A percentile compares a stretch with the other conserved stretches of the same genome.
These are phyloP conservation scores for Drosophila tsacasi DNA, from an alignment of 1,140 invertebrate species.

Conservation along the genomic window DNA sequence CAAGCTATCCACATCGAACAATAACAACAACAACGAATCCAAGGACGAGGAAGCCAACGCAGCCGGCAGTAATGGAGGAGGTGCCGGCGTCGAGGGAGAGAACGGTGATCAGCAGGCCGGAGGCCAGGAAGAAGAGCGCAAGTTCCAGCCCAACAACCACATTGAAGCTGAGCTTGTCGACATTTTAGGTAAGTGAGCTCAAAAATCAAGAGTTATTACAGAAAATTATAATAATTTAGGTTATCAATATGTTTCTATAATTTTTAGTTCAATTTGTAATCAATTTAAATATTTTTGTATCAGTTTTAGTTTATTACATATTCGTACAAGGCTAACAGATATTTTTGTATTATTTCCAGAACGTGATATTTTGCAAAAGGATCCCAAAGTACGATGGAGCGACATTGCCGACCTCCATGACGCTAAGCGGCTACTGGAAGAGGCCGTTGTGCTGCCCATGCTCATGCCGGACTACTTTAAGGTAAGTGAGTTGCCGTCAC, in stretches of 20 bases:
- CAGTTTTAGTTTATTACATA: no score
- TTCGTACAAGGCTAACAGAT: no score
- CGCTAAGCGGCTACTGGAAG: conserved; percentile 97
- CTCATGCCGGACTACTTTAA: conserved; percentile 99
- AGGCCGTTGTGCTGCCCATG: conserved; percentile 99
- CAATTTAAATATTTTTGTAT: background rate
- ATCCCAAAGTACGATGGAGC: conserved; percentile 98
- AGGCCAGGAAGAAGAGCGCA: conserved; percentile 89
- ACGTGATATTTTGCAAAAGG: conserved; percentile 98
- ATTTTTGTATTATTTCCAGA: conserved; percentile 86
- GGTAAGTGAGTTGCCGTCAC: conserved; percentile 85
- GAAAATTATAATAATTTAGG: background rate
- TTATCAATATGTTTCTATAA: background rate
- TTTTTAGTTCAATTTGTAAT: background rate
- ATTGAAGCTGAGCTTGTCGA: conserved; percentile 97
- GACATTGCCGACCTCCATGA: conserved; percentile 98
- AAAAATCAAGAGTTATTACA: background rate
- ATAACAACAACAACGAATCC: conserved; percentile 44
- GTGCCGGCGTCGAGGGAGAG: conserved; percentile 72
- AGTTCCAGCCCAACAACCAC: conserved; percentile 95
- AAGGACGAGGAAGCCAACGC: conserved; percentile 61
- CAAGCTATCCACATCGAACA: conserved; percentile 70
- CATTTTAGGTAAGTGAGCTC: conserved; percentile 89
- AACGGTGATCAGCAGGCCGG: conserved; percentile 85
- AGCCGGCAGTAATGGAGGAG: conserved; percentile 46